These are phyloP conservation scores for Adelosebastes latens DNA, from an alignment of 2,797 vertebrate genomes.

Conservation along the genomic window DNA sequence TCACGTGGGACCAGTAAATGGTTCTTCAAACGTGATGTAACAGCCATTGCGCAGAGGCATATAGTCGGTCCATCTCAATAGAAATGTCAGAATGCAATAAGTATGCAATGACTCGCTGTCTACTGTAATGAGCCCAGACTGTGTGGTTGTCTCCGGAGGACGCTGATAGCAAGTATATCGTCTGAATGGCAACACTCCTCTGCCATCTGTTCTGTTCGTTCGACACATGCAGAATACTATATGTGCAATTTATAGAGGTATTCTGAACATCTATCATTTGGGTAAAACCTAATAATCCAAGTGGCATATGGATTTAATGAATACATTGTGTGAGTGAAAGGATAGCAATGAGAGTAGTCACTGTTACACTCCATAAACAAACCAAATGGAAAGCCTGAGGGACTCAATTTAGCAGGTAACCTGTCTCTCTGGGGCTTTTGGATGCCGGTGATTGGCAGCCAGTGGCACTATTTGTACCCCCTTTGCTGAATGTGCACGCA, in stretches of 20 bases:
- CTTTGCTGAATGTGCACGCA: conserved; percentile 10
- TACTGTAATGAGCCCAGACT: conserved; percentile 73
- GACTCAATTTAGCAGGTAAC: conserved; percentile 75
- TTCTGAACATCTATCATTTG: conserved; percentile 24
- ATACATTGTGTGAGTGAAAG: conserved; percentile 17
- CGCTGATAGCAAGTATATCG: conserved; percentile 52
- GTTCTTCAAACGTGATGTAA: conserved; percentile 75
- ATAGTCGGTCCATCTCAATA: conserved; percentile 77
- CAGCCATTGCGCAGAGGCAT: conserved; percentile 63
- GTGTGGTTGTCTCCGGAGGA: conserved; percentile 64
- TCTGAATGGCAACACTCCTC: conserved; percentile 58
- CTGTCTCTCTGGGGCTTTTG: conserved; percentile 43
- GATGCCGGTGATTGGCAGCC: conserved; percentile 63
- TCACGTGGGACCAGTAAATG: conserved; percentile 74
- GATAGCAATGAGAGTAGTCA: conserved; percentile 22
- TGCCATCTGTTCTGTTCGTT: conserved; percentile 55
- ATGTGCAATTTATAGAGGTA: conserved; percentile 23
- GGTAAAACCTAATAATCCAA: conserved; percentile 29
- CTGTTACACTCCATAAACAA: conserved; percentile 38
- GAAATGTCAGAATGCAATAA: conserved; percentile 78
- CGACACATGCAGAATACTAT: conserved; percentile 34
- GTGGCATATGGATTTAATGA: conserved; percentile 42
- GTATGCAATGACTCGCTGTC: conserved; percentile 77
- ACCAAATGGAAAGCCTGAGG: conserved; percentile 62
- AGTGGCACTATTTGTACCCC: conserved; percentile 31